These are phyloP conservation scores for Dynastes grantii DNA, from an alignment of 2,888 invertebrate genomes.

Conservation along the genomic window DNA sequence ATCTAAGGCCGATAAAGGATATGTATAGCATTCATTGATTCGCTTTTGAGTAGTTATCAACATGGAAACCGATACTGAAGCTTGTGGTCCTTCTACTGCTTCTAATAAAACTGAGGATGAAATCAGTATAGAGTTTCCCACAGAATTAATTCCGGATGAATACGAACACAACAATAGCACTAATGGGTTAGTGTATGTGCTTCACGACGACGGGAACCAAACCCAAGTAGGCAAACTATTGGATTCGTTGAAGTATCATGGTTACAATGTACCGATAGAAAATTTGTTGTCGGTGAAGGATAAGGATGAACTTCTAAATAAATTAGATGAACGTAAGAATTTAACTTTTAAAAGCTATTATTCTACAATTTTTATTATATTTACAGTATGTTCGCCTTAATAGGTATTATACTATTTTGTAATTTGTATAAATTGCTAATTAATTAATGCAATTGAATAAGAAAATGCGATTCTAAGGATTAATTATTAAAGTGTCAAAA, in stretches of 20 bases:
- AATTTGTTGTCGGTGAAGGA: conserved; percentile 55
- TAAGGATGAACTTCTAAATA: conserved; percentile 51
- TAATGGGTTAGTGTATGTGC: conserved; percentile 55
- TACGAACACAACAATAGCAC: conserved; percentile 59
- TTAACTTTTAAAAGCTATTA: neutral
- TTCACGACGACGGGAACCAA: conserved; percentile 47
- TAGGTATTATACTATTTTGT: no score
- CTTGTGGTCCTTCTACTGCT: neutral
- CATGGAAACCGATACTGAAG: neutral
- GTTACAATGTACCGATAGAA: conserved; percentile 54
- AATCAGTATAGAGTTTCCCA: conserved; percentile 64
- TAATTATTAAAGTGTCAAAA: no score
- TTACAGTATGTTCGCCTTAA: no score
- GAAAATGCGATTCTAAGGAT: no score
- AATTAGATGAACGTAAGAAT: conserved; percentile 58
- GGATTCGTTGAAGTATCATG: conserved; percentile 52
- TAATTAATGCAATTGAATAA: no score
- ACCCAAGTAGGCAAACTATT: neutral
- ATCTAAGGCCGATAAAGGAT: conserved; percentile 7
- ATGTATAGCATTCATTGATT: neutral
- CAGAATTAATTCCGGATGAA: conserved; percentile 66
- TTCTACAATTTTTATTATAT: no score
- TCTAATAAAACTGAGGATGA: neutral
- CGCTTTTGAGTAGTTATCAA: neutral
- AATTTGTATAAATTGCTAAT: no score